A percentile compares a stretch with the other conserved stretches of the same genome.
phyloP scores from a whole-genome alignment of 2,888 invertebrate genomes.

The Phyllotreta cruciferae region DNA sequence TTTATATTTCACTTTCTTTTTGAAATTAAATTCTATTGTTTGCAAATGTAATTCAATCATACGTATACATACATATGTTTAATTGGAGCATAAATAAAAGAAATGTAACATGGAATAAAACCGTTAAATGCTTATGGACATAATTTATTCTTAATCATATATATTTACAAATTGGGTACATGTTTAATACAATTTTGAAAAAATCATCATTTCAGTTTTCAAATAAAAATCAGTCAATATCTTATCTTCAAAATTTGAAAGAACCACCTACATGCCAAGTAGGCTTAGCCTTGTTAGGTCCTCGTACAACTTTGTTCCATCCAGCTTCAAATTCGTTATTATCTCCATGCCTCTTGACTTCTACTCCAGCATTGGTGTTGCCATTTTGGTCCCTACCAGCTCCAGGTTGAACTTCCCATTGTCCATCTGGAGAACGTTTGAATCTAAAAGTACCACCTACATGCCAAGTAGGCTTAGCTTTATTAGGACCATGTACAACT shows the following conservation, averaged over 20 bases:
- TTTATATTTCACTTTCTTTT: no score
- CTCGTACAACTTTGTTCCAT: constrained; percentile 36
- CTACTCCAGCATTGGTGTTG: constrained; percentile 33
- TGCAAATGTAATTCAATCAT: no score
- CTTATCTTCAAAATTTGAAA: constrained; percentile 20
- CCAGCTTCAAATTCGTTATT: constrained; percentile 37
- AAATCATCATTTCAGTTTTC: no score
- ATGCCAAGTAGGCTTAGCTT: constrained; percentile 38
- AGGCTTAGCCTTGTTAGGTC: constrained; percentile 36
- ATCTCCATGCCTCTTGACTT: constrained; percentile 34
- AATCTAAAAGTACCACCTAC: constrained; percentile 36
- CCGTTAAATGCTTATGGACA: no score
- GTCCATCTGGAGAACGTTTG: constrained; percentile 5
- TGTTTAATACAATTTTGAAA: no score
- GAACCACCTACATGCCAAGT: constrained; percentile 39
- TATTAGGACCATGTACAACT: constrained; percentile 35
- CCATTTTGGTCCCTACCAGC: constrained; percentile 30
- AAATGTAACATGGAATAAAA: no score
- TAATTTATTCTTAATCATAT: no score
- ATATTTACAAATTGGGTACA: no score
- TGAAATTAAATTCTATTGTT: no score
- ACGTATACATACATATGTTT: no score
- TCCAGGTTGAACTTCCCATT: constrained; percentile 34
- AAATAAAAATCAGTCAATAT: no score
- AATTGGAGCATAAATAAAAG: no score